Percentiles rank a stretch among this genome's conserved stretches.
Conservation (phyloP, 2,113 vertebrate species). For the Rousettus leschenaultii region DNA sequence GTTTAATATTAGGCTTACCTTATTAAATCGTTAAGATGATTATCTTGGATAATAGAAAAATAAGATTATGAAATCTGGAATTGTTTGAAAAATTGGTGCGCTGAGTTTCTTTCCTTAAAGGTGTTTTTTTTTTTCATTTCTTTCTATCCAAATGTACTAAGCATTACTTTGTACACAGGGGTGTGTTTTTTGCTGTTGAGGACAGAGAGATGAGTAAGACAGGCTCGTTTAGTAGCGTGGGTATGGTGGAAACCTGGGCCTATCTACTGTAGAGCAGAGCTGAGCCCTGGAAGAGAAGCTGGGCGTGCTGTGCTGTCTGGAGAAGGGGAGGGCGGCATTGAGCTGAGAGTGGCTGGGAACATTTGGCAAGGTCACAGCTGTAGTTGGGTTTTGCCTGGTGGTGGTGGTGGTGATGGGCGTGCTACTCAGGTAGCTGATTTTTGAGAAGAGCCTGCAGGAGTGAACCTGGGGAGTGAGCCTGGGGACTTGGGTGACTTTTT, state of each 20-base stretch:
- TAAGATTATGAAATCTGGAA: not conserved
- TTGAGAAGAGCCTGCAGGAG: not conserved
- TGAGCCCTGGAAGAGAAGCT: not conserved
- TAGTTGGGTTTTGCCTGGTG: not conserved
- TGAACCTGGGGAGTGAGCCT: not conserved
- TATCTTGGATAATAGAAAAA: slow-evolving; percentile 41
- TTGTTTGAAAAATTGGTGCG: not conserved
- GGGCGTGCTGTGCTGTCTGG: not conserved
- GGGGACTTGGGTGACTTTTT: not conserved
- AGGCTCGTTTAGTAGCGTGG: not conserved
- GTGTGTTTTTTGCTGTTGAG: not conserved
- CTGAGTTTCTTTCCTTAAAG: slow-evolving; percentile 15
- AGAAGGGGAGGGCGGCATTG: not conserved
- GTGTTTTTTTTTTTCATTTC: not conserved
- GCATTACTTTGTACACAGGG: not conserved
- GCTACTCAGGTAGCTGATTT: not conserved
- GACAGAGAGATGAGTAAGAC: not conserved
- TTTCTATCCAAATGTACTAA: not conserved
- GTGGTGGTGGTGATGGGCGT: not conserved
- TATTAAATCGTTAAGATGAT: slow-evolving; percentile 27
- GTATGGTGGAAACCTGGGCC: too few species aligned
- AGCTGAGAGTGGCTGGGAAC: not conserved
- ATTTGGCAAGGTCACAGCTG: not conserved
- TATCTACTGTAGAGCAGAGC: not conserved
- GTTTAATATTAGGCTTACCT: not conserved